Evolutionary conservation across 2,888 invertebrate species (phyloP), one percentile per base, ranked within the genome.

Genomic region (Hipparchia sbordonii): DNA sequence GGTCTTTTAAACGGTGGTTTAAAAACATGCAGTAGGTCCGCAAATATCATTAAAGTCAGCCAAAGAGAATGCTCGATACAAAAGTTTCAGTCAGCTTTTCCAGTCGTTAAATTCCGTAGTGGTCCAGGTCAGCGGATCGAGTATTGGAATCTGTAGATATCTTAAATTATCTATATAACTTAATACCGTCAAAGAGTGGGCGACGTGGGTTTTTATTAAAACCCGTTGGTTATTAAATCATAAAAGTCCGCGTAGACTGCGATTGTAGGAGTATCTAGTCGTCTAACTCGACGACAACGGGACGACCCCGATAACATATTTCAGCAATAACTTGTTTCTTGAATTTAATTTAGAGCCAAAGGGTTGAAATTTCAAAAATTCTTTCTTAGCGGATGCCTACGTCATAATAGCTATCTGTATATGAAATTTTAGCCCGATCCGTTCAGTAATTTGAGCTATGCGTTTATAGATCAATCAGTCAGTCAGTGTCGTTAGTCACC

Each of bases 191-290:
- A 67, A 67, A 67, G 67, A 57, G 46, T 46, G 46, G 13, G 45
- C 45, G 33, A 66, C 39, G 67, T 45, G 52, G 63, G 54, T 61
- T 67, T 71, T 71, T 71, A 67, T 67, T 68, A 71, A 73, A 67
- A 57, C 67, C 65, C 65, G 60, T 6, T 33, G 45, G 71, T 71
- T 71, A 73, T 73, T 71, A 73, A 67, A 71, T 73, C 62, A 71
- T 45, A 66, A 45, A 23, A 67, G n/a, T 57, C 57, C 23, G 8
- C 13, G 7, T 45, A 57, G 45, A 7, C 56, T 13, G 56, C 52
- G n/a, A 56, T 45, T 45, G 67, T 12, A 56, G 56, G 56, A 3
- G 9, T 4, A 23, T 12, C 54, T 12, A n/a, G 39, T 39, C 39
- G 39, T 8, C 54, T 56, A 39, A 67, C 8, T 13, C 4, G 2